Percentiles rank a stretch among this genome's conserved stretches.
Evolutionary conservation across 2,797 vertebrate genomes (phyloP).

Genomic region (Monodelphis domestica): DNA sequence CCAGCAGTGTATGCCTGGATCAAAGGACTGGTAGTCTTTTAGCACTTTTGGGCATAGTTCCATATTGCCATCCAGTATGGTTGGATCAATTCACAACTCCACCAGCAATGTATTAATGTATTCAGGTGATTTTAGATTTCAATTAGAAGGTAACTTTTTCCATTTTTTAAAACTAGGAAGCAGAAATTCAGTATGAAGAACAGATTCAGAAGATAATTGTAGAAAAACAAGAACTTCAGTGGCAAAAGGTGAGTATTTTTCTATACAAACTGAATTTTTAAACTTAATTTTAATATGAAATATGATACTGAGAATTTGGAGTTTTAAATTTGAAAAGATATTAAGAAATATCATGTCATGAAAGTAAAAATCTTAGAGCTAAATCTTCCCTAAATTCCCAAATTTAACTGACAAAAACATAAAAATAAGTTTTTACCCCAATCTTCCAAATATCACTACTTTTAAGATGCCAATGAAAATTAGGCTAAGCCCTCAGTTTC

Average conservation of each 20-base stretch:
- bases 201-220: conserved; percentile 91
- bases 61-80: no score
- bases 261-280: conserved; percentile 37
- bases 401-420: conserved; percentile 48
- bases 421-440: conserved; percentile 36
- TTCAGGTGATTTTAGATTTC: not conserved
- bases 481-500: not conserved
- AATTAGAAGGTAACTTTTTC: not conserved
- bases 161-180: conserved; percentile 86
- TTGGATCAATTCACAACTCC: no score
- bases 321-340: conserved; percentile 49
- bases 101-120: no score
- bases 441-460: conserved; percentile 14
- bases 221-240: conserved; percentile 95
- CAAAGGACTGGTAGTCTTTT: no score
- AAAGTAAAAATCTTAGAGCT: conserved; percentile 25
- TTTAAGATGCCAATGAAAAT: conserved; percentile 44
- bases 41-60: no score
- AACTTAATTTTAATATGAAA: conserved; percentile 45
- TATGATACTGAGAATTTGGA: conserved; percentile 39
- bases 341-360: conserved; percentile 37
- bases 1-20: no score
- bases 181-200: conserved; percentile 90
- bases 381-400: conserved; percentile 54
- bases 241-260: conserved; percentile 90